Evolutionary conservation across 2,888 invertebrate genomes (phyloP), one percentile per base, ranked within the genome.

Genomic region (Alcis repandata): DNA sequence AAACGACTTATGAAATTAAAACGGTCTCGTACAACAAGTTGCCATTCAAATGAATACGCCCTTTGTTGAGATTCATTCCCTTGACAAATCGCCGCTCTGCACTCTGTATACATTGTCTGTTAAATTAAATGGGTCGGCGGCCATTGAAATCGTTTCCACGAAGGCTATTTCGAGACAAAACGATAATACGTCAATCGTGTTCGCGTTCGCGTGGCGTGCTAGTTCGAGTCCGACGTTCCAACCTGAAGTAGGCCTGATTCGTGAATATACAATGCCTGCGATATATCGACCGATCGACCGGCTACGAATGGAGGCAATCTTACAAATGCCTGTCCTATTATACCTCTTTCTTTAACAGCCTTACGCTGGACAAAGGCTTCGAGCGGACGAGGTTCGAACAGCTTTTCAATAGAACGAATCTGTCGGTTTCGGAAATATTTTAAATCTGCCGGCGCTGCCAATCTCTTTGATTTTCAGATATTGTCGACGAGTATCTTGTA

Each of bases 1-100:
- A 90, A 92, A 93, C 88, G 92, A 93, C 92, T 92, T 91, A 92
- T 92, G 89, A 92, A 92, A 93, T 93, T 93, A 93, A 93, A 93
- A 92, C 92, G 90, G 89, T 86, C 88, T 81, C 79, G 84, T 86
- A 91, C 91, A 90, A 91, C 91, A 91, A 92, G 90, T 91, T 88
- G 87, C 91, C 85, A 91, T 92, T 92, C 88, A 91, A 92, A 91
- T 88, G 90, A 89, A 89, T 89, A 85, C 84, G 84, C 84, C 87
- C 88, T 89, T 92, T 92, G 93, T 93, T 87, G 84, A 84, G 88
- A 91, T 92, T 88, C 90, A 89, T 91, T 91, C 87, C 88, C 85
- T 88, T 93, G 93, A 93, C 92, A 92, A 93, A 93, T 93, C 90
- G 87, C 84, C 81, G 79, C 80, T 84, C 85, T 88, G 86, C 86